Base-by-base conservation (phyloP, 2,113 vertebrate species). In the Syngnathus typhle region DNA sequence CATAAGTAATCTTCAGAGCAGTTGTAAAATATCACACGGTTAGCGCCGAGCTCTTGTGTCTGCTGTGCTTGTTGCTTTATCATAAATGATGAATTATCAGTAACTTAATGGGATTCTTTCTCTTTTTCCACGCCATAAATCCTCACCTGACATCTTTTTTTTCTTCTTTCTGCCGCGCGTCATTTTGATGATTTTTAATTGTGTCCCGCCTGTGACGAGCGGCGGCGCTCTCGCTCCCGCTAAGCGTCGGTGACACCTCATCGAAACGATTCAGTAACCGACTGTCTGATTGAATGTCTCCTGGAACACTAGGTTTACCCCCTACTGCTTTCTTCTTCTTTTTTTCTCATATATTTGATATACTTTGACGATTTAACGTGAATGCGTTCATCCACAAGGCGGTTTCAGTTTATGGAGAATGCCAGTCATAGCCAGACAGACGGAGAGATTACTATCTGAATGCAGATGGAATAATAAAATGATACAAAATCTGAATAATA, bases 241-340 rank as follows among this genome's bases (percentile, higher is more conserved):
- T 88, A 89, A 85, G 83, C 87, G 84, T 85, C 79, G 86, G 85
- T 87, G 85, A 89, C 85, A 86, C 81, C 77, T 88, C 84, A 90
- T 88, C 86, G 90, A 84, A 89, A 88, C 88, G 87, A 87, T 72
- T 88, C 85, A 86, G 87, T 86, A 88, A 68, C 81, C 72, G 76
- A 12, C 23, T 8, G 67, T 82, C 79, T 89, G 88, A 89, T 88
- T 77, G 83, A 87, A 85, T 88, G 88, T 89, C 85, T 85, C 65
- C 66, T 81, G 84, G 88, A 85, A 87, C 78, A 80, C 85, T 86
- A 85, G 88, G 73, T 88, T 79, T 83, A 73, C 55, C 79, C 69
- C 32, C 16, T 23, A 5, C 39, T 36, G 27, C 55, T 58, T 16
- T 58, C 41, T 51, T 51, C 60, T 23, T 43, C 18, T 61, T 39